Conservation (phyloP, 2,888 invertebrate genomes). For the Metellina segmentata region DNA sequence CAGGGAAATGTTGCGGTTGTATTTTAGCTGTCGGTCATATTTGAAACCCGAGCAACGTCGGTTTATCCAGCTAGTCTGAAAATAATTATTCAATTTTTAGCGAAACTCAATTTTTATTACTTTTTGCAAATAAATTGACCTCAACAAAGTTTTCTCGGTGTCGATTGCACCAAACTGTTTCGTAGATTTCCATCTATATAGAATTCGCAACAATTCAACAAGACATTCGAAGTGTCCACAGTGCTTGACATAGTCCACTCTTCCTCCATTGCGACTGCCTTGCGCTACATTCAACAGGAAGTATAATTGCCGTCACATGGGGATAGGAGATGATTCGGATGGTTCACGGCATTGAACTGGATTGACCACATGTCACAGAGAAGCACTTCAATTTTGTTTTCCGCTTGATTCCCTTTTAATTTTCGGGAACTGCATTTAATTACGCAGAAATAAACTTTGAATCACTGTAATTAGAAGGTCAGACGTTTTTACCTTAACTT, state of each 20-base stretch:
- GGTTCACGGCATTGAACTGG: neutral
- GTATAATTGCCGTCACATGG: constrained; percentile 4
- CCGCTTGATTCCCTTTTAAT: neutral
- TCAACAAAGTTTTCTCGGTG: no score
- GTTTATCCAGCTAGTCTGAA: no score
- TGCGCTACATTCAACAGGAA: neutral
- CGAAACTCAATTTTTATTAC: no score
- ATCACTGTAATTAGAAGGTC: constrained; percentile 26
- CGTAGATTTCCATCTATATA: no score
- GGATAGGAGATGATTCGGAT: neutral
- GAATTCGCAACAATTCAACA: no score
- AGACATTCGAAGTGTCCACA: neutral
- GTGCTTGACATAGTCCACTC: neutral
- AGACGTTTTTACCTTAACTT: constrained; percentile 3
- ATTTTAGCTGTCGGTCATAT: no score
- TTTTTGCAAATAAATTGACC: no score
- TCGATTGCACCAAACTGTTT: no score
- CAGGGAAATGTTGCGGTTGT: no score
- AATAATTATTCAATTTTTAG: no score
- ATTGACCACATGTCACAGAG: neutral
- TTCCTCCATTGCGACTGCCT: neutral
- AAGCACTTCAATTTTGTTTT: neutral
- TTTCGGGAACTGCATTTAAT: constrained; percentile 33
- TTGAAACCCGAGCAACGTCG: no score
- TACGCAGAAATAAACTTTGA: constrained; percentile 10